Evolutionary conservation across 37 sponge, comb jelly and placozoan genomes (phyloP).

Genomic region (Amphimedon queenslandica): DNA sequence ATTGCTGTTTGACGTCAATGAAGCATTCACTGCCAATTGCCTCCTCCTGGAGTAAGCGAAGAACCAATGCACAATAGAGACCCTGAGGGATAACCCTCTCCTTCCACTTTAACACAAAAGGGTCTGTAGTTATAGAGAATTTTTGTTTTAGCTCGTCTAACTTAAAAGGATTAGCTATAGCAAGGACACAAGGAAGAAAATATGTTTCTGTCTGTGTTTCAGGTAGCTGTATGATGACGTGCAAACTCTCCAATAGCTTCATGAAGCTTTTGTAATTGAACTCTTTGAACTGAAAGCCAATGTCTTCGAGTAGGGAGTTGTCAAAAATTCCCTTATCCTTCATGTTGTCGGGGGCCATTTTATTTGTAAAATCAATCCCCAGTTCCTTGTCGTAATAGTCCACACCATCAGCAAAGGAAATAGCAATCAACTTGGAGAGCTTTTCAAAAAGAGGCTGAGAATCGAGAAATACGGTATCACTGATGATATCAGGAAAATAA

Average conservation of each 20-base stretch:
- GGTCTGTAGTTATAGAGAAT: not conserved
- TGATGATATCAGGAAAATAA: not conserved
- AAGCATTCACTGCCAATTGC: not conserved
- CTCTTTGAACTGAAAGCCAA: not conserved
- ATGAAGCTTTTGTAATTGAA: not conserved
- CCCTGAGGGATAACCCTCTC: not conserved
- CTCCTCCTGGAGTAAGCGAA: not conserved
- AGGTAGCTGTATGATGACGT: not conserved
- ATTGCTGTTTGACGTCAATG: not conserved
- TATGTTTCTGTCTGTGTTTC: not conserved
- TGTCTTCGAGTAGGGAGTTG: not conserved
- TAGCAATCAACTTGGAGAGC: not conserved
- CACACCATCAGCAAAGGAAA: not conserved
- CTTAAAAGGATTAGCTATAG: not conserved
- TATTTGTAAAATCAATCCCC: too few species aligned
- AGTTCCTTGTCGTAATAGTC: too few species aligned
- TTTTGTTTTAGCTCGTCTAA: not conserved
- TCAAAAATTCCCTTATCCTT: not conserved
- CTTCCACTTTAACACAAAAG: not conserved
- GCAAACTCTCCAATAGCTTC: not conserved
- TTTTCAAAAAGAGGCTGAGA: not conserved
- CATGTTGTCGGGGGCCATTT: too few species aligned
- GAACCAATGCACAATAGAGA: not conserved
- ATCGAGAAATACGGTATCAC: not conserved
- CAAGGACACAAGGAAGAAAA: not conserved